These are phyloP conservation scores for Chaetodon auriga DNA, from an alignment of 2,113 vertebrate species.

Conservation along the genomic window DNA sequence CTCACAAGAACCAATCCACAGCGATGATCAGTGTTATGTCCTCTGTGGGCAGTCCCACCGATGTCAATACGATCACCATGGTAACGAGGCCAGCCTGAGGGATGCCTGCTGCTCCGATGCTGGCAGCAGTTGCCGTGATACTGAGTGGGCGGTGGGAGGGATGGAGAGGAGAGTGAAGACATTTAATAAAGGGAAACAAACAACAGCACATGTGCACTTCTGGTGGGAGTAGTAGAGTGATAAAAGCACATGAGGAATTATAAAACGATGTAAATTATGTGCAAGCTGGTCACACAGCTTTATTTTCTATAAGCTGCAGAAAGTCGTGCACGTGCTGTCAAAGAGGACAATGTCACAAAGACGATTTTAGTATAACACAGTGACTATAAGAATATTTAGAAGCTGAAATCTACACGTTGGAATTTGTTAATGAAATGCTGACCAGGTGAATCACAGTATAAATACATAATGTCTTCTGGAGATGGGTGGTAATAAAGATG, in stretches of 20 bases:
- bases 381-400: neutral
- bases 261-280: slow-evolving; percentile 7
- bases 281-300: neutral
- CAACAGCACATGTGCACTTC: slow-evolving; percentile 53
- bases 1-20: slow-evolving; percentile 99
- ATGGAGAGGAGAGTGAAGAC: slow-evolving; percentile 64
- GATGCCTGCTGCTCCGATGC: slow-evolving; percentile 96
- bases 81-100: slow-evolving; percentile 98
- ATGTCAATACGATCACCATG: slow-evolving; percentile 98
- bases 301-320: neutral
- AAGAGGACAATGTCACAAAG: neutral
- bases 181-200: slow-evolving; percentile 75
- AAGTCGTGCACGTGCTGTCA: slow-evolving; percentile 11
- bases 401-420: neutral
- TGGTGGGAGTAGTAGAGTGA: slow-evolving; percentile 47
- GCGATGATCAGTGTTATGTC: slow-evolving; percentile 97
- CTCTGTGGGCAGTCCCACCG: slow-evolving; percentile 96
- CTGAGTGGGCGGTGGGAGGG: slow-evolving; percentile 81
- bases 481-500: neutral
- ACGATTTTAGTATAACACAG: neutral
- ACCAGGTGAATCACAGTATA: neutral
- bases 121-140: slow-evolving; percentile 97
- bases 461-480: neutral
- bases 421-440: neutral
- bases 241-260: slow-evolving; percentile 20